Conservation (phyloP, 2,113 vertebrate genomes). For the Hippocampus abdominalis region DNA sequence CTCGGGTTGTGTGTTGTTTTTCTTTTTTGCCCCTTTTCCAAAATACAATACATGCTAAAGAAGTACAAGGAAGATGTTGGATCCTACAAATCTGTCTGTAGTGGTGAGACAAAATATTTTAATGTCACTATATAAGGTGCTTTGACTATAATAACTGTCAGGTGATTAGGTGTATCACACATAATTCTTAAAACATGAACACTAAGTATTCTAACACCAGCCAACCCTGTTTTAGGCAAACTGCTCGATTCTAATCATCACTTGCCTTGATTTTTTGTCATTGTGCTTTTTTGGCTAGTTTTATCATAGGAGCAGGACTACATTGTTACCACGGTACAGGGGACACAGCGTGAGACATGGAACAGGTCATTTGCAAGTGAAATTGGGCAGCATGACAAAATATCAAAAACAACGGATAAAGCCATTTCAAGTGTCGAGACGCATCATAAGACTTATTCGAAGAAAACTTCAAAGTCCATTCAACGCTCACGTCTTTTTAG, state of each 20-base stretch:
- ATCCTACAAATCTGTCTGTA: neutral
- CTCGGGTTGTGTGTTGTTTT: slow-evolving; percentile 35
- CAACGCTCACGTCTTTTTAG: slow-evolving; percentile 50
- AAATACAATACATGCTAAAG: slow-evolving; percentile 46
- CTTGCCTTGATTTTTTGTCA: slow-evolving; percentile 32
- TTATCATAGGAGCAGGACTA: slow-evolving; percentile 48
- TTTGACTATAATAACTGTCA: slow-evolving; percentile 41
- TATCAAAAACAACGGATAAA: slow-evolving; percentile 47
- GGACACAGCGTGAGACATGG: slow-evolving; percentile 31
- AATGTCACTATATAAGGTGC: slow-evolving; percentile 28
- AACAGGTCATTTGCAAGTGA: slow-evolving; percentile 42
- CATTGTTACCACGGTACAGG: slow-evolving; percentile 56
- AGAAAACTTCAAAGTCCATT: slow-evolving; percentile 33
- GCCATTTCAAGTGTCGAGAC: slow-evolving; percentile 49
- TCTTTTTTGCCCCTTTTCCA: slow-evolving; percentile 37
- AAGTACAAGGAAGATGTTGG: slow-evolving; percentile 2
- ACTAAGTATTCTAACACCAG: slow-evolving; percentile 42
- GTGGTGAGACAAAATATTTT: neutral
- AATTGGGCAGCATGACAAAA: slow-evolving; percentile 55
- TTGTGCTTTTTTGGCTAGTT: slow-evolving; percentile 64
- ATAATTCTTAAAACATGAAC: slow-evolving; percentile 45
- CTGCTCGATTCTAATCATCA: slow-evolving; percentile 59
- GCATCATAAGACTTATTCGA: slow-evolving; percentile 58
- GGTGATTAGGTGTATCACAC: slow-evolving; percentile 18
- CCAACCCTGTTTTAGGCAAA: slow-evolving; percentile 39